Base-by-base conservation (phyloP, 2,797 vertebrate species). In the Toxotes lorentzi region DNA sequence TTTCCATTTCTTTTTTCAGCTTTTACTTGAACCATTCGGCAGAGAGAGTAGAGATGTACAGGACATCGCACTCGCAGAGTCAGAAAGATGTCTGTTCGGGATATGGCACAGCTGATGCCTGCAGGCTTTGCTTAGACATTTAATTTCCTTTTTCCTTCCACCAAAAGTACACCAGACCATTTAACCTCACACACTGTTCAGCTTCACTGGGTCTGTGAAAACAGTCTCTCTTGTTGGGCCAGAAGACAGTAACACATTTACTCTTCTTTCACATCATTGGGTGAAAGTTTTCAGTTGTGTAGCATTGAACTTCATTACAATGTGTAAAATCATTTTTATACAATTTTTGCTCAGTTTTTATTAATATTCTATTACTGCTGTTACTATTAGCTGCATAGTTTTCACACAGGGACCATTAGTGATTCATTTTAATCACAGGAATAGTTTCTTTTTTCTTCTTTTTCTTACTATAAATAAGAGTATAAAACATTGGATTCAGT, bases 101-200 rank as follows among this genome's bases (percentile, higher is more conserved):
- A 76, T 71, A 35, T 3, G 32, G 9, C 24, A 50, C 24, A 79
- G 48, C 62, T 35, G 24, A 57, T 48, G 70, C 47, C 73, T 73
- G 21, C 43, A 53, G 74, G 40, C 58, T 68, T 69, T 77, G 45
- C 48, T 66, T 45, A 50, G 66, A 63, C 59, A 8, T 79, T 84
- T 77, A 2, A 82, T 84, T 88, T 83, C 72, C 70, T 70, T 61
- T 81, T 81, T 82, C 66, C 65, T 58, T 41, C 23, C 48, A 69
- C 14, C n/a, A 19, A 64, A 76, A 79, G 47, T 56, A 54, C 38
- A 27, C 24, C 58, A 73, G 47, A 47, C 35, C 23, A 9, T 41
- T 24, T 13, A 38, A 65, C 53, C 32, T 63, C 78, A 48, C 58
- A 81, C 69, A 40, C 27, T 35, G 32, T 59, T 61, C 9, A 68